These are phyloP conservation scores for Augiades crinisus DNA, from an alignment of 2,888 invertebrate genomes.

Conservation along the genomic window DNA sequence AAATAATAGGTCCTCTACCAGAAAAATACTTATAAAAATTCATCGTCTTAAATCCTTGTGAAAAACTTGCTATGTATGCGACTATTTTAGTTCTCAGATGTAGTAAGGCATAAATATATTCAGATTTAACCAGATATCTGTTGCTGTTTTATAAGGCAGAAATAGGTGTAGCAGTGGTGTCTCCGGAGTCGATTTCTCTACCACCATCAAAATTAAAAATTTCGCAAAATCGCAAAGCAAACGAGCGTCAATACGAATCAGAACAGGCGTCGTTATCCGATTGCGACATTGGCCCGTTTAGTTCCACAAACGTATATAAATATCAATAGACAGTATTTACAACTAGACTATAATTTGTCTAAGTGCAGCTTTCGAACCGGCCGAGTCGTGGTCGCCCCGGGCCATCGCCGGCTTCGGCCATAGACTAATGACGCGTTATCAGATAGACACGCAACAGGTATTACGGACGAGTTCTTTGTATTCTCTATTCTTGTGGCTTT, in stretches of 20 bases:
- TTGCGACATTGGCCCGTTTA: constrained; percentile 17
- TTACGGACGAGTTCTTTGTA: constrained; percentile 17
- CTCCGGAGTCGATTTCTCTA: too few relatives aligned
- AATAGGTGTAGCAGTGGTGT: too few relatives aligned
- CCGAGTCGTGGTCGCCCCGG: constrained; percentile 61
- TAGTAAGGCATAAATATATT: too few relatives aligned
- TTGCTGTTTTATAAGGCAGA: too few relatives aligned
- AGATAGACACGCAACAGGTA: constrained; percentile 23
- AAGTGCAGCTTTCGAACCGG: constrained; percentile 47
- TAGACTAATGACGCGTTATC: constrained; percentile 37
- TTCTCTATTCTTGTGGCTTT: background rate
- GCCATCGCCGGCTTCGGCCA: constrained; percentile 46
- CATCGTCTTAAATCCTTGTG: too few relatives aligned
- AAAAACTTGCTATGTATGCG: too few relatives aligned
- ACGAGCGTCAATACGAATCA: background rate
- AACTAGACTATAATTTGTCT: constrained; percentile 41
- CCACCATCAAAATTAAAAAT: too few relatives aligned
- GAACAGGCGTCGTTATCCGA: constrained; percentile 5
- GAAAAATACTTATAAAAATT: too few relatives aligned
- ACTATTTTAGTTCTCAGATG: too few relatives aligned
- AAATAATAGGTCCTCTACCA: too few relatives aligned
- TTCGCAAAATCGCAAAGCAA: background rate
- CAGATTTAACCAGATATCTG: too few relatives aligned
- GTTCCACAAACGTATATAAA: constrained; percentile 24
- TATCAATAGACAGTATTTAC: constrained; percentile 31